Evolutionary conservation across 2,113 vertebrate species (phyloP).

Genomic region (Jaculus jaculus): DNA sequence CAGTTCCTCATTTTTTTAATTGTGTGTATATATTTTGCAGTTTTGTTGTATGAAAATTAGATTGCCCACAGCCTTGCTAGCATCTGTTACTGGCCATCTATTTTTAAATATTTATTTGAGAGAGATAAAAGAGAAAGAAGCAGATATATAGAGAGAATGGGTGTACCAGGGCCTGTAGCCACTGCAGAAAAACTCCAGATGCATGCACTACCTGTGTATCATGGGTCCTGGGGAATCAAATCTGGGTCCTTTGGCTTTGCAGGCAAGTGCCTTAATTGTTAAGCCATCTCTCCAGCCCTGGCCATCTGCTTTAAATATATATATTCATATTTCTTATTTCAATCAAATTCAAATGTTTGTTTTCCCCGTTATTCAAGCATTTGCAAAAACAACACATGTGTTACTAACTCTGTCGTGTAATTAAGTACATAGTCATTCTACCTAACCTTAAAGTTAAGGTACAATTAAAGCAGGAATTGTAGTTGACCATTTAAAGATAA

Average conservation of each 20-base stretch:
- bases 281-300: too few relatives aligned
- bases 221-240: too few relatives aligned
- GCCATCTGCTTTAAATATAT: too few relatives aligned
- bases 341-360: neutral
- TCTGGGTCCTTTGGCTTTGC: too few relatives aligned
- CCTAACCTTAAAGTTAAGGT: neutral
- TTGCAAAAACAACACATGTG: neutral
- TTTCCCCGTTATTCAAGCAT: neutral
- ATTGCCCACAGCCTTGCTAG: neutral
- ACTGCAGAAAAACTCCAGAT: too few relatives aligned
- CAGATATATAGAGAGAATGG: too few relatives aligned
- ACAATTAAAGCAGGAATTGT: neutral
- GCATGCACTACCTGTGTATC: too few relatives aligned
- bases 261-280: too few relatives aligned
- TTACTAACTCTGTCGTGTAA: neutral
- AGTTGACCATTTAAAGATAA: neutral
- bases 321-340: neutral
- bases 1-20: neutral
- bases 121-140: too few relatives aligned
- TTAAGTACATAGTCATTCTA: neutral
- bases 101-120: neutral
- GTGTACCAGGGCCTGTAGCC: too few relatives aligned
- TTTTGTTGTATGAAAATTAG: neutral
- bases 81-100: neutral
- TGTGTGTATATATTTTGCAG: too few relatives aligned